phyloP scores from a whole-genome alignment of 2,113 vertebrate species.

The Garra rufa region DNA sequence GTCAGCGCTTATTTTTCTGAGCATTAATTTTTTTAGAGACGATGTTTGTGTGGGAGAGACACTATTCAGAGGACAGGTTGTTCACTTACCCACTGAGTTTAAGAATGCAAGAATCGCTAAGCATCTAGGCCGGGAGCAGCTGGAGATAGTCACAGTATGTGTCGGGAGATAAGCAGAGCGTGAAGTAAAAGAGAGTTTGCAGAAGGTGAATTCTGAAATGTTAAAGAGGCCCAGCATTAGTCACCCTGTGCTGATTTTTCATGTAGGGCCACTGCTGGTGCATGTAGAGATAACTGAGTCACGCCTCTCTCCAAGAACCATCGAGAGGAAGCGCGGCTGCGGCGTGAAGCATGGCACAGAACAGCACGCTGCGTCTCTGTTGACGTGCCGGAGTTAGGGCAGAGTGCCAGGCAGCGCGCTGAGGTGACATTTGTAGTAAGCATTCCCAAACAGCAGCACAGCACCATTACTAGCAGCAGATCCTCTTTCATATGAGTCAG shows the following conservation, averaged over 20 bases:
- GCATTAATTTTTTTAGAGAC: background rate
- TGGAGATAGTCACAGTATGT: slow-evolving; percentile 30
- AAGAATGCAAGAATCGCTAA: slow-evolving; percentile 13
- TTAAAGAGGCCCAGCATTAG: slow-evolving; percentile 33
- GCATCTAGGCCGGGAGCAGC: slow-evolving; percentile 35
- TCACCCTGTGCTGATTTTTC: slow-evolving; percentile 4
- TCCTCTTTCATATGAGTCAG: slow-evolving; percentile 59
- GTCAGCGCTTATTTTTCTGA: background rate
- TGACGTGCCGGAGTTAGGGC: slow-evolving; percentile 20
- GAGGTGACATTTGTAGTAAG: slow-evolving; percentile 72
- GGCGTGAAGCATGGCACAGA: slow-evolving; percentile 45
- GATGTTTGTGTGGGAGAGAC: slow-evolving; percentile 15
- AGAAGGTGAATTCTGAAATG: slow-evolving; percentile 12
- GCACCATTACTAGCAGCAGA: slow-evolving; percentile 63
- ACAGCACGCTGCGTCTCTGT: slow-evolving; percentile 41
- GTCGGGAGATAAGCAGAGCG: background rate
- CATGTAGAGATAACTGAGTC: slow-evolving; percentile 42
- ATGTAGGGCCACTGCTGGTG: slow-evolving; percentile 22
- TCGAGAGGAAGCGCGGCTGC: background rate
- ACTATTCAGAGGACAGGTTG: slow-evolving; percentile 4
- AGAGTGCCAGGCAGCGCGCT: slow-evolving; percentile 55
- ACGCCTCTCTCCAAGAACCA: background rate
- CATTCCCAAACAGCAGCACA: slow-evolving; percentile 66
- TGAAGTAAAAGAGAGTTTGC: slow-evolving; percentile 9
- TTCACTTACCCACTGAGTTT: slow-evolving; percentile 11